Conservation (phyloP, 2,113 vertebrate species). For the Todiramphus chloris region DNA sequence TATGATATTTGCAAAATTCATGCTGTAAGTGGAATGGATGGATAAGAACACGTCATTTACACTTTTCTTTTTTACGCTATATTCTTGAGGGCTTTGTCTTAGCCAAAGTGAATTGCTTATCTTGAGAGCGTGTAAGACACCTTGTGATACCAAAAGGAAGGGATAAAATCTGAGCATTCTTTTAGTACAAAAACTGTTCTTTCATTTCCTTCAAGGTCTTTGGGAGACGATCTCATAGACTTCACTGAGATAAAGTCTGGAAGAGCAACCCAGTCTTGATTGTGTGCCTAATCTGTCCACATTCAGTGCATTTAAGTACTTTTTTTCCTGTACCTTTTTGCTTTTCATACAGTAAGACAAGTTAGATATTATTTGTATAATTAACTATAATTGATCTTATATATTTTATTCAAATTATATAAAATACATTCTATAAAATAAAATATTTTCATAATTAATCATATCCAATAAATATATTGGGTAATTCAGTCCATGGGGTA, state of each 20-base stretch:
- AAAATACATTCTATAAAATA: not conserved
- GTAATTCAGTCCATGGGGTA: not conserved
- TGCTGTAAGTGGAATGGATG: not conserved
- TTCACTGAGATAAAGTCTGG: not conserved
- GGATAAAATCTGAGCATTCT: not conserved
- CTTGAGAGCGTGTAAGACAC: not conserved
- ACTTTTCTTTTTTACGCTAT: not conserved
- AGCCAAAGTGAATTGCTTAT: not conserved
- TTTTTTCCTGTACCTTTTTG: not conserved
- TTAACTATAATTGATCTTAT: not conserved
- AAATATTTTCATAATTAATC: not conserved
- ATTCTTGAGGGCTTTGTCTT: not conserved
- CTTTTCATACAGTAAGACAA: not conserved
- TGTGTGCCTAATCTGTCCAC: not conserved
- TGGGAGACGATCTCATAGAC: not conserved
- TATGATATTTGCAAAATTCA: not conserved
- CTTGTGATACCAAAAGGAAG: not conserved
- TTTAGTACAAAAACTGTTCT: not conserved
- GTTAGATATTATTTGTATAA: not conserved
- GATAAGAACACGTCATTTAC: not conserved
- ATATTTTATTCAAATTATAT: not conserved
- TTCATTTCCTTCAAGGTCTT: not conserved
- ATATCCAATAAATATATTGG: not conserved
- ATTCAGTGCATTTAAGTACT: not conserved
- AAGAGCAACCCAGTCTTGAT: not conserved